Percentiles rank a stretch among this genome's conserved stretches.
Conservation (phyloP, 2,797 vertebrate species). For the Etheostoma nigrum region DNA sequence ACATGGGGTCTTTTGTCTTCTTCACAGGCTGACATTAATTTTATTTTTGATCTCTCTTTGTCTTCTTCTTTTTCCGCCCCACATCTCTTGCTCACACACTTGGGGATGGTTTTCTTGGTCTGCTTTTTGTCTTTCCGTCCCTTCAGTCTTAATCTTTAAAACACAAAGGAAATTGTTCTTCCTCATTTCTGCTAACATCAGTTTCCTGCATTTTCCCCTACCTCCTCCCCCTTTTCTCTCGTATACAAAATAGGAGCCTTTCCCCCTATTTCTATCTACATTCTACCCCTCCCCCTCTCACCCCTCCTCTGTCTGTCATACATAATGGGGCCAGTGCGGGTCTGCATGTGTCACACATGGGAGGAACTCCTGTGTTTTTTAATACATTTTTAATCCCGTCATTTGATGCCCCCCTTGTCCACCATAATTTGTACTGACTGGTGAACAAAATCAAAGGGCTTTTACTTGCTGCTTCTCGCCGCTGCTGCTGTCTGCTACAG, state of each 20-base stretch:
- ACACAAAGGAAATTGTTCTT: slow-evolving; percentile 17
- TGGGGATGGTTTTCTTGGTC: slow-evolving; percentile 23
- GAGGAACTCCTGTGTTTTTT: slow-evolving; percentile 84
- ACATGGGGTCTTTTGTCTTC: slow-evolving; percentile 27
- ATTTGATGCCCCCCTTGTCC: slow-evolving; percentile 84
- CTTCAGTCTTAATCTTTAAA: slow-evolving; percentile 24
- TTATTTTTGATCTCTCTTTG: slow-evolving; percentile 11
- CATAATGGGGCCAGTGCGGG: slow-evolving; percentile 76
- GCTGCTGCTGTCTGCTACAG: slow-evolving; percentile 69
- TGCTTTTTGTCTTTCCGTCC: slow-evolving; percentile 17
- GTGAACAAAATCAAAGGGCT: slow-evolving; percentile 83
- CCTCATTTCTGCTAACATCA: slow-evolving; percentile 37
- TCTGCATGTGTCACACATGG: slow-evolving; percentile 79
- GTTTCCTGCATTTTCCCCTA: slow-evolving; percentile 28
- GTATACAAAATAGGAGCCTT: slow-evolving; percentile 53
- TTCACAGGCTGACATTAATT: slow-evolving; percentile 11
- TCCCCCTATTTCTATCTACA: slow-evolving; percentile 44
- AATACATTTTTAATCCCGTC: slow-evolving; percentile 85
- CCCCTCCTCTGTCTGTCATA: slow-evolving; percentile 70
- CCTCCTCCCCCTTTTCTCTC: slow-evolving; percentile 35
- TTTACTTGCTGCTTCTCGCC: slow-evolving; percentile 68
- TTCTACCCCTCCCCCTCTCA: slow-evolving; percentile 37
- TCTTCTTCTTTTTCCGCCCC: background rate
- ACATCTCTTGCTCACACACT: slow-evolving; percentile 24
- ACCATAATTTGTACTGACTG: slow-evolving; percentile 84